Conservation (phyloP, 2,113 vertebrate species). For the Rhinoderma darwinii region DNA sequence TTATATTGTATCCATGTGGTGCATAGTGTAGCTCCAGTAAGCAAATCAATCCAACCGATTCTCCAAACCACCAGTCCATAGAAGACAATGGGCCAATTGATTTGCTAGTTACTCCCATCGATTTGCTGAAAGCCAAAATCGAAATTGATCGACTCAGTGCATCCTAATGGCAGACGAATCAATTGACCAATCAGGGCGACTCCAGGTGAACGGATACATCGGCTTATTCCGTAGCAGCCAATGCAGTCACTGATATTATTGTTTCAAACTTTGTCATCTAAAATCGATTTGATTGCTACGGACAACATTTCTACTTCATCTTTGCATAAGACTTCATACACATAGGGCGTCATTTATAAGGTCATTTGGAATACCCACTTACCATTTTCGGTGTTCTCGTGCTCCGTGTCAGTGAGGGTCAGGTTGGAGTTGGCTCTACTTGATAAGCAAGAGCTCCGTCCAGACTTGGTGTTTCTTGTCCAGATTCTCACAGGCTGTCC, state of each 20-base stretch:
- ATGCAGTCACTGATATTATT: not conserved
- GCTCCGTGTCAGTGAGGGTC: slow-evolving; percentile 95
- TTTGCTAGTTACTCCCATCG: not conserved
- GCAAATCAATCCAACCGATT: not conserved
- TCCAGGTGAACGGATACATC: no score
- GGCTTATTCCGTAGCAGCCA: not conserved
- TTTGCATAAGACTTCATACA: not conserved
- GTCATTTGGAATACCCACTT: slow-evolving; percentile 57
- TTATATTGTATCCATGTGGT: no score
- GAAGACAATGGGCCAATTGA: not conserved
- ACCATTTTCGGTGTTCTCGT: slow-evolving; percentile 95
- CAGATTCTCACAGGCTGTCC: slow-evolving; percentile 90
- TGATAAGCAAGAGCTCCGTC: slow-evolving; percentile 95
- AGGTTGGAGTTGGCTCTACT: slow-evolving; percentile 97
- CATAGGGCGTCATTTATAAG: not conserved
- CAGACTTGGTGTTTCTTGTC: slow-evolving; percentile 89
- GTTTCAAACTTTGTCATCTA: not conserved
- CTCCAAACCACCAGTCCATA: not conserved
- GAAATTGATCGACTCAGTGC: not conserved
- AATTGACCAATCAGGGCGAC: not conserved
- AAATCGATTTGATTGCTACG: not conserved
- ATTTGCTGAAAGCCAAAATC: not conserved
- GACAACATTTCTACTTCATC: not conserved
- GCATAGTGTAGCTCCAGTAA: not conserved
- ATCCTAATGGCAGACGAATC: not conserved